Conservation (phyloP, 2,797 vertebrate genomes). For the Basileuterus tristriatus region DNA sequence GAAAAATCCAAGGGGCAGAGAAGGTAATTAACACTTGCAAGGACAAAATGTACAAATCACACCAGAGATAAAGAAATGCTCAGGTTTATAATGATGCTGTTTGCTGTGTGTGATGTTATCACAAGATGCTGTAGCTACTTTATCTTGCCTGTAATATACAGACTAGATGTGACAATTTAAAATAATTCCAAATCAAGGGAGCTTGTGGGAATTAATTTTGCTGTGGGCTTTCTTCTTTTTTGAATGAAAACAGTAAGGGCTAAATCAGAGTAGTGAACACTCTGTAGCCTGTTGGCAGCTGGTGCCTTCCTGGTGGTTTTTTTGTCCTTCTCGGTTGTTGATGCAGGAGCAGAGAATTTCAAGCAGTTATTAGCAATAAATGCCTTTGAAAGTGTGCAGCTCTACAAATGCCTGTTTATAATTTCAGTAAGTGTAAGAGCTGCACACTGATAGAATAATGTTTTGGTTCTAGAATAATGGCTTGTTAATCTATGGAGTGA, state of each 20-base stretch:
- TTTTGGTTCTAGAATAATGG: not conserved
- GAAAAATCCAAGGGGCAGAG: not conserved
- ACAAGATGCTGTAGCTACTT: not conserved
- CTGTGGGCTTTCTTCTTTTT: not conserved
- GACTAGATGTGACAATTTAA: not conserved
- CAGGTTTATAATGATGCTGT: not conserved
- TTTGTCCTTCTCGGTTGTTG: not conserved
- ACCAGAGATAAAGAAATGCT: not conserved
- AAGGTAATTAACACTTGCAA: not conserved
- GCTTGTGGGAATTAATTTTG: not conserved
- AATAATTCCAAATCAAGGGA: not conserved
- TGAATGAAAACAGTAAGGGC: not conserved
- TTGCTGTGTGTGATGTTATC: not conserved
- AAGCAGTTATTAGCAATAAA: not conserved
- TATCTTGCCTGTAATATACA: not conserved
- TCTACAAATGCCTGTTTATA: not conserved
- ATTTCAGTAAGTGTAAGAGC: not conserved
- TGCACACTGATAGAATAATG: not conserved
- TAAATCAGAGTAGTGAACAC: not conserved
- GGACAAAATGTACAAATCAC: conserved; percentile 13
- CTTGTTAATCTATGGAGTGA: not conserved
- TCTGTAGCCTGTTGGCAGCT: not conserved
- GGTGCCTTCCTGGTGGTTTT: not conserved
- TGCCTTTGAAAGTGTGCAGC: not conserved
- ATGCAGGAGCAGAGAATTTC: not conserved